Evolutionary conservation across 2,888 invertebrate species (phyloP), one percentile per base, ranked within the genome.

Genomic region (Coelopa pilipes): DNA sequence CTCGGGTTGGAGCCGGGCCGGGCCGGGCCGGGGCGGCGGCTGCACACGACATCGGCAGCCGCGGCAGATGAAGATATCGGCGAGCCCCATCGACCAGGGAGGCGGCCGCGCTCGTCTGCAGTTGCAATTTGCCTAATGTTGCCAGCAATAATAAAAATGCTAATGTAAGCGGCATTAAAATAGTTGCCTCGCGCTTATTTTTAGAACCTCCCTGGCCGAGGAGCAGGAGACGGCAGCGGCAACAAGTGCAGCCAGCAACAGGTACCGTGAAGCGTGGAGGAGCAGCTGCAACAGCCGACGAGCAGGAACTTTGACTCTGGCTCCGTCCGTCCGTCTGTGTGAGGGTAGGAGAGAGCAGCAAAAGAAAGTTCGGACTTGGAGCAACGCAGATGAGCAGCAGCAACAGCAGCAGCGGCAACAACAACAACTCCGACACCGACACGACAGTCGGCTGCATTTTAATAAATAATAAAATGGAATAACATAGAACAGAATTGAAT

Each of bases 81-180:
- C 49, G 49, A 11, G 49, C 13, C 49, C 49, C 49, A 49, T 11
- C 59, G 13, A 59, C 10, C 21, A 17, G n/a, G 17, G 55, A 55
- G n/a, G 55, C 55, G 13, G 12, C 55, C n/a, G 17, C 55, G 17
- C 7, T 55, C 17, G 55, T 34, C 62, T 21, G 19, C 45, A n/a
- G n/a, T 19, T 50, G 49, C 49, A 66, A 66, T 66, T 66, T 66
- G 47, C 59, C 70, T 70, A 70, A 70, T 49, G 21, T 49, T 49
- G 21, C 59, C 47, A 19, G 60, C 46, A 70, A 70, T 60, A 70
- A 70, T 70, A 70, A 70, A 60, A 60, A 70, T 70, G 70, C 70
- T 60, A 70, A 70, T 70, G 60, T 19, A 21, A 46, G 24, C 49
- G 24, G 12, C 57, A 57, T 69, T 57, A 45, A 55, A 57, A 69